Evolutionary conservation across 2,113 vertebrate genomes (phyloP).

Genomic region (Trochalopteron elliotii): DNA sequence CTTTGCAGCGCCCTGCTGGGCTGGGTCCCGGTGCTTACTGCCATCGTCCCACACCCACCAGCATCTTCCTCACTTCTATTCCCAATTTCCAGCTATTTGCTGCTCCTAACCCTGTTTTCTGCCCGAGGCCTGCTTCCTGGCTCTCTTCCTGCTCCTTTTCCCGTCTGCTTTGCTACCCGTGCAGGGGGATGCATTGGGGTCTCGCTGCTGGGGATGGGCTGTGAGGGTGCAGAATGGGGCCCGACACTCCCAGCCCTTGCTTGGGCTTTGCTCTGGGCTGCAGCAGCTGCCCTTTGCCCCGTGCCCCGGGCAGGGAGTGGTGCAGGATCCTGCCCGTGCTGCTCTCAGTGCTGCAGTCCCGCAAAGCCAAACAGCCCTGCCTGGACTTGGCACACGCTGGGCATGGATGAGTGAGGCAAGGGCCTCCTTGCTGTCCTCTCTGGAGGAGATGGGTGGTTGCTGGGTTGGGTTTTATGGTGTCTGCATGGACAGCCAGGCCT

Average conservation of each 20-base stretch:
- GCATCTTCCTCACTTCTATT: background rate
- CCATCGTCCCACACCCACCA: background rate
- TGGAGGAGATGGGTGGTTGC: fast-evolving
- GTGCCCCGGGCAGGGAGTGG: fast-evolving
- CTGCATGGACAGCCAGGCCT: background rate
- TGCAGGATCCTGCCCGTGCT: background rate
- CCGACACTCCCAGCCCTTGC: fast-evolving
- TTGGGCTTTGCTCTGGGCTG: fast-evolving
- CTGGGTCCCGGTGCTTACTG: background rate
- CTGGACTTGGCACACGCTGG: fast-evolving
- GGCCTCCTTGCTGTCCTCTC: background rate
- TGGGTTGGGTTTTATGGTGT: background rate
- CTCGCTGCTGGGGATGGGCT: background rate
- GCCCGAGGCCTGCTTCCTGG: background rate
- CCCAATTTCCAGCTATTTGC: background rate
- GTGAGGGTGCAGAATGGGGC: background rate
- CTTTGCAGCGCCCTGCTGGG: background rate
- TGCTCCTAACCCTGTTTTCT: background rate
- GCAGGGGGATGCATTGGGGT: fast-evolving
- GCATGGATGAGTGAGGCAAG: fast-evolving
- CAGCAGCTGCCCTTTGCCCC: background rate
- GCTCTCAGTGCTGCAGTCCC: background rate
- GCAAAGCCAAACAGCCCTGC: background rate
- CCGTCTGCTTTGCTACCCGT: background rate
- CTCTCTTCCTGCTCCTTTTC: background rate